Percentiles rank a stretch among this genome's conserved stretches.
Conservation (phyloP, 1,140 invertebrate genomes). For the Neotoxoptera formosana region DNA sequence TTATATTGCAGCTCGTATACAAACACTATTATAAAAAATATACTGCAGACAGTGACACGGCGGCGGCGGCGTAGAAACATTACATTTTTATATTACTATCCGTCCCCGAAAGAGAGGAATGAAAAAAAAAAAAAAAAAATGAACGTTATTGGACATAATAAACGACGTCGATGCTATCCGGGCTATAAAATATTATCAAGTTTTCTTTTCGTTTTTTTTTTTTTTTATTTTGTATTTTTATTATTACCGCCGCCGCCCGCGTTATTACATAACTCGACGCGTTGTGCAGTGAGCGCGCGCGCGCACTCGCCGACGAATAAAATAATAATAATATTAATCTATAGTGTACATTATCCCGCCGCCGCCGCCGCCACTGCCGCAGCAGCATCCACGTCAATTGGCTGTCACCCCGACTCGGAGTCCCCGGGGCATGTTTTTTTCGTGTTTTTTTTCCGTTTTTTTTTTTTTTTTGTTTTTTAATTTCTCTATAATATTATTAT, state of each 20-base stretch:
- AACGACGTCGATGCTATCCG: conserved; percentile 51
- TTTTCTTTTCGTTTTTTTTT: conserved; percentile 15
- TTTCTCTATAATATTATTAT: not conserved
- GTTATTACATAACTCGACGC: not conserved
- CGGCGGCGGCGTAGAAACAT: not conserved
- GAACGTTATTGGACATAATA: conserved; percentile 49
- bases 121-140: conserved; percentile 17
- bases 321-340: conserved; percentile 34
- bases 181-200: conserved; percentile 54
- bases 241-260: conserved; percentile 25
- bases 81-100: not conserved
- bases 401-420: conserved; percentile 26
- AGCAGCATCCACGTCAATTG: conserved; percentile 39
- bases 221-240: not conserved
- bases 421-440: conserved; percentile 13
- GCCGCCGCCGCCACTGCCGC: not conserved
- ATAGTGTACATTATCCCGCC: not conserved
- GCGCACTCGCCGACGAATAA: conserved; percentile 6
- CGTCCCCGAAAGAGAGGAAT: not conserved
- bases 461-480: not conserved
- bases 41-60: not conserved
- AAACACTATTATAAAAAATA: not conserved
- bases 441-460: not conserved
- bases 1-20: not conserved
- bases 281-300: not conserved